phyloP scores from a whole-genome alignment of 2,797 vertebrate genomes.

The Thamnophis elegans region DNA sequence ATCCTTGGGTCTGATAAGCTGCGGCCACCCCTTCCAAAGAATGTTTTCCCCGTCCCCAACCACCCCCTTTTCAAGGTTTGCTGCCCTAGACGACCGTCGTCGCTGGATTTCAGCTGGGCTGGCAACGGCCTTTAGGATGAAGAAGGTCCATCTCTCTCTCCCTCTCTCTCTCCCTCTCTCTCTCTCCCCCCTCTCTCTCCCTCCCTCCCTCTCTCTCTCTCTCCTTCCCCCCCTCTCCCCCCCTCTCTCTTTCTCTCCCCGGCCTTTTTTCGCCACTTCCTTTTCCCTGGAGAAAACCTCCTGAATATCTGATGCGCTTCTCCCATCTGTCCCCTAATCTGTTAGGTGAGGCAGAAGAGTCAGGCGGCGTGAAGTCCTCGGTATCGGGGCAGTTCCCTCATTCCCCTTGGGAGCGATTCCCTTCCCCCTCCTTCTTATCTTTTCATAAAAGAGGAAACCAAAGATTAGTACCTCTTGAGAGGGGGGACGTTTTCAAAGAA shows the following conservation, averaged over 20 bases:
- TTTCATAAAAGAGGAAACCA: constrained; percentile 12
- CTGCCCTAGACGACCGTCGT: background rate
- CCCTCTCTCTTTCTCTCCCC: background rate
- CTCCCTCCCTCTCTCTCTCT: background rate
- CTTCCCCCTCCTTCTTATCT: background rate
- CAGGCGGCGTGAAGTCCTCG: constrained; percentile 24
- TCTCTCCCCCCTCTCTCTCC: background rate
- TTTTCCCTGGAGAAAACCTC: constrained; percentile 7
- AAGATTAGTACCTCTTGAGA: constrained; percentile 11
- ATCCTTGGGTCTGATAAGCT: background rate
- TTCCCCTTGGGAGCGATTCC: background rate
- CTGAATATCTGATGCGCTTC: constrained; percentile 37
- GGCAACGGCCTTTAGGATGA: constrained; percentile 7
- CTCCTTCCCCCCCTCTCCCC: background rate
- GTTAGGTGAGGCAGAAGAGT: constrained; percentile 37
- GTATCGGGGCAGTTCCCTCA: background rate
- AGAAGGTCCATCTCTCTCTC: background rate
- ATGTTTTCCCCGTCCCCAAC: background rate
- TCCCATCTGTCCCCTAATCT: constrained; percentile 49
- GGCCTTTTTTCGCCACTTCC: background rate
- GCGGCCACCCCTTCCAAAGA: background rate
- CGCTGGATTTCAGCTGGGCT: background rate
- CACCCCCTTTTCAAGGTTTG: background rate
- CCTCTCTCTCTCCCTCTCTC: background rate
- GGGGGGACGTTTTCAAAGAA: background rate